Evolutionary conservation across 2,888 invertebrate species (phyloP).

Genomic region (Nymphalis polychloros): DNA sequence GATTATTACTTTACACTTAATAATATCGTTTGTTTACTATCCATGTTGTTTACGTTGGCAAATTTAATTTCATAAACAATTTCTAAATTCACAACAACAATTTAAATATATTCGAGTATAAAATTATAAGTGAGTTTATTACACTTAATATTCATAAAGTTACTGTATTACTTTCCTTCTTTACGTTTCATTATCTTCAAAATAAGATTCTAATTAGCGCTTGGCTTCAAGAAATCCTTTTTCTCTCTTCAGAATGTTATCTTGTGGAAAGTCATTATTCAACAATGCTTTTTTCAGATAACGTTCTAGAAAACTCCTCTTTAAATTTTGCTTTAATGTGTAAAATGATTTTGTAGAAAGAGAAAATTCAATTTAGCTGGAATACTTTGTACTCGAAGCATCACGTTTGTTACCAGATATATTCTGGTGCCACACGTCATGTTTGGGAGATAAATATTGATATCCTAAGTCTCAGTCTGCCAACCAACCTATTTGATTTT

Average conservation of each 20-base stretch:
- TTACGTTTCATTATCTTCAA: neutral
- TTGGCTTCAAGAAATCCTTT: conserved; percentile 14
- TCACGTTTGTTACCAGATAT: conserved; percentile 8
- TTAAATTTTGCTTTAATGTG: neutral
- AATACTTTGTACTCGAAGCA: conserved; percentile 11
- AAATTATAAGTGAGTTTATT: neutral
- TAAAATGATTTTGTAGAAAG: conserved; percentile 4
- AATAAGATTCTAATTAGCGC: conserved; percentile 16
- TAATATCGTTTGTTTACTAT: neutral
- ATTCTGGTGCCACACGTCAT: conserved; percentile 4
- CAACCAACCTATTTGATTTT: too few relatives aligned
- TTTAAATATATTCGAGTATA: neutral
- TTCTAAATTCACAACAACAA: neutral
- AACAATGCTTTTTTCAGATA: conserved; percentile 15
- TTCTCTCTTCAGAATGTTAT: conserved; percentile 11
- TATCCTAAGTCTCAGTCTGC: neutral
- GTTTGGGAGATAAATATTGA: conserved; percentile 4
- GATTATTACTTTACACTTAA: neutral
- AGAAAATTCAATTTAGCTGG: conserved; percentile 13
- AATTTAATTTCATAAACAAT: neutral
- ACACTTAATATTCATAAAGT: neutral
- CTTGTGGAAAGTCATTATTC: conserved; percentile 15
- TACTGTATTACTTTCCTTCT: neutral
- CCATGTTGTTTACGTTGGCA: neutral
- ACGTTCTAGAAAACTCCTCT: conserved; percentile 6